phyloP scores from a whole-genome alignment of 2,797 vertebrate species.

The Acridotheres tristis region DNA sequence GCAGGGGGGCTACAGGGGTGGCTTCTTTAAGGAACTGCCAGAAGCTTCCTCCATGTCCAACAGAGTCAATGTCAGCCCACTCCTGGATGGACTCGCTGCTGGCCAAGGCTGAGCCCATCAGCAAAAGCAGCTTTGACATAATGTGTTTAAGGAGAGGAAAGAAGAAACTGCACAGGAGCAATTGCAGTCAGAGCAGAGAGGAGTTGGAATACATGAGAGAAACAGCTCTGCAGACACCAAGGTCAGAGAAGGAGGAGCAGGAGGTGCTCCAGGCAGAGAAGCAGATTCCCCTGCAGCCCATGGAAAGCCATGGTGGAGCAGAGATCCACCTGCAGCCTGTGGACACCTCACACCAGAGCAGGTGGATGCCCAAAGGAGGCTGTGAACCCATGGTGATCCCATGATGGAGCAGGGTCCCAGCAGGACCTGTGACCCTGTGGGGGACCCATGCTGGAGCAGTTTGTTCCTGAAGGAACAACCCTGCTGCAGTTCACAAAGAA shows the following conservation, averaged over 20 bases:
- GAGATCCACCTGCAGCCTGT: background rate
- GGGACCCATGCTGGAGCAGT: background rate
- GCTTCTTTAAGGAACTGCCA: background rate
- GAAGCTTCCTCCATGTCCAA: background rate
- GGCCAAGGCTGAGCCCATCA: background rate
- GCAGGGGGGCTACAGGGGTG: background rate
- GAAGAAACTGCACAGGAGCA: background rate
- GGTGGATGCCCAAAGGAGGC: background rate
- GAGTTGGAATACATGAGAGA: background rate
- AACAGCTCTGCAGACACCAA: background rate
- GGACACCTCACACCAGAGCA: background rate
- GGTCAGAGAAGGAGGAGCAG: background rate
- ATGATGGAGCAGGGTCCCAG: background rate
- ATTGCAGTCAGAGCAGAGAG: background rate
- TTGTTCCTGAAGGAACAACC: background rate
- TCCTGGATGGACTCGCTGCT: background rate
- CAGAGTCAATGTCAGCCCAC: background rate
- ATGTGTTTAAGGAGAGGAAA: background rate
- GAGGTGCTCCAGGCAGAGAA: background rate
- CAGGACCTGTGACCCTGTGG: background rate
- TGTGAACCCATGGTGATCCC: background rate
- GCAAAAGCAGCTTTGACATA: background rate
- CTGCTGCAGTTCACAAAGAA: background rate
- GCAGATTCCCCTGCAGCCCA: background rate
- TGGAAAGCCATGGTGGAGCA: background rate